Evolutionary conservation across 2,888 invertebrate genomes (phyloP).

Genomic region (Papilio elwesi): DNA sequence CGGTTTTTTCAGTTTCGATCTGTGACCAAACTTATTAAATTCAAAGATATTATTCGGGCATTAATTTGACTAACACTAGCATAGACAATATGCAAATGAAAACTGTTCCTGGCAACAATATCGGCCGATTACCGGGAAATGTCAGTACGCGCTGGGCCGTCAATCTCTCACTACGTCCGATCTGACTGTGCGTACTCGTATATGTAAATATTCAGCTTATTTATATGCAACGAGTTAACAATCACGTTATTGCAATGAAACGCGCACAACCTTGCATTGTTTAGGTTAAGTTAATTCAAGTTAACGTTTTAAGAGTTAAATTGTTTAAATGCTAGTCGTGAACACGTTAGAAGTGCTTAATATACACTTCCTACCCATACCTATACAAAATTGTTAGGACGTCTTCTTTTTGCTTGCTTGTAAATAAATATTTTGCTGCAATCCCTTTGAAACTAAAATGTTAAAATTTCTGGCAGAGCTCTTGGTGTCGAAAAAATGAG

Average conservation of each 20-base stretch:
- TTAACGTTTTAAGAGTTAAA: background rate
- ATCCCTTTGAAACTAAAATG: too few species aligned
- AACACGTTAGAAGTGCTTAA: background rate
- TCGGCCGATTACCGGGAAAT: background rate
- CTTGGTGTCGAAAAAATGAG: too few species aligned
- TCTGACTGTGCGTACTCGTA: background rate
- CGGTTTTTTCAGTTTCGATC: background rate
- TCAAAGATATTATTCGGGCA: background rate
- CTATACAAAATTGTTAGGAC: too few species aligned
- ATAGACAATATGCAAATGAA: background rate
- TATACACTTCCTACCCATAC: background rate
- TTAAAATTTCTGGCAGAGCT: too few species aligned
- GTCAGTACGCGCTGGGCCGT: background rate
- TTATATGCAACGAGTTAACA: constrained; percentile 4
- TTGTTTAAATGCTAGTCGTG: background rate
- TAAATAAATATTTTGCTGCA: too few species aligned
- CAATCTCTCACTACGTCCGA: background rate
- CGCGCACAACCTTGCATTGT: background rate
- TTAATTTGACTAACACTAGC: background rate
- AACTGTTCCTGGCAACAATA: constrained; percentile 6
- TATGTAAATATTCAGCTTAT: background rate
- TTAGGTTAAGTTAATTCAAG: background rate
- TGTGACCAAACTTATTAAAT: background rate
- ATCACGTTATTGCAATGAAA: background rate
- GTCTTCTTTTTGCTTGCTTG: too few species aligned